Conservation (phyloP, 1,140 invertebrate species). For the Ptiloglossa arizonensis region DNA sequence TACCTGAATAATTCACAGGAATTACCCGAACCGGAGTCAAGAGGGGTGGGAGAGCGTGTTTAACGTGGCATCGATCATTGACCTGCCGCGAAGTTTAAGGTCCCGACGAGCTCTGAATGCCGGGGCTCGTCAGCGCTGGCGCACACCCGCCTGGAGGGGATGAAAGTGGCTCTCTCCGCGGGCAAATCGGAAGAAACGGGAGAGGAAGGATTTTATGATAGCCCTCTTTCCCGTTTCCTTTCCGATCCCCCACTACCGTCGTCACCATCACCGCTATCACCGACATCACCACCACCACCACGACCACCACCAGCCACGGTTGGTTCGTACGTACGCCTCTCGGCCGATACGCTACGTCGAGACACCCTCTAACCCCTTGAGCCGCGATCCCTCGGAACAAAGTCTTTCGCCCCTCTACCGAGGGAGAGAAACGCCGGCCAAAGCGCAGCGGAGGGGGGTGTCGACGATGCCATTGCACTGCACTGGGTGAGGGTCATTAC, state of each 20-base stretch:
- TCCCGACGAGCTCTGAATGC: conserved; percentile 61
- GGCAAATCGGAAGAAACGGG: conserved; percentile 11
- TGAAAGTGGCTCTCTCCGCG: background rate
- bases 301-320: background rate
- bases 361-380: conserved; percentile 46
- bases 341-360: conserved; percentile 29
- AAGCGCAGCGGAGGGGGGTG: conserved; percentile 49
- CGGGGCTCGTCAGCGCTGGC: conserved; percentile 55
- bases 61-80: conserved; percentile 58
- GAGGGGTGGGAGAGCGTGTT: background rate
- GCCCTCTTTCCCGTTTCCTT: background rate
- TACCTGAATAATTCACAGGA: conserved; percentile 40
- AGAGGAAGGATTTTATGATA: conserved; percentile 34
- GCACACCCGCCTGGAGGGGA: conserved; percentile 5
- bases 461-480: conserved; percentile 80
- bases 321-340: conserved; percentile 10
- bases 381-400: conserved; percentile 44
- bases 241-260: no score
- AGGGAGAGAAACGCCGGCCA: conserved; percentile 25
- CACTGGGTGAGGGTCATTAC: conserved; percentile 82
- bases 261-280: no score
- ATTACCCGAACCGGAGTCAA: conserved; percentile 18
- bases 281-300: no score
- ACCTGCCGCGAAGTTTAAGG: conserved; percentile 77
- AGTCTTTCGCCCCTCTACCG: conserved; percentile 44